phyloP scores from a whole-genome alignment of 2,113 vertebrate genomes.

The Prinia subflava region DNA sequence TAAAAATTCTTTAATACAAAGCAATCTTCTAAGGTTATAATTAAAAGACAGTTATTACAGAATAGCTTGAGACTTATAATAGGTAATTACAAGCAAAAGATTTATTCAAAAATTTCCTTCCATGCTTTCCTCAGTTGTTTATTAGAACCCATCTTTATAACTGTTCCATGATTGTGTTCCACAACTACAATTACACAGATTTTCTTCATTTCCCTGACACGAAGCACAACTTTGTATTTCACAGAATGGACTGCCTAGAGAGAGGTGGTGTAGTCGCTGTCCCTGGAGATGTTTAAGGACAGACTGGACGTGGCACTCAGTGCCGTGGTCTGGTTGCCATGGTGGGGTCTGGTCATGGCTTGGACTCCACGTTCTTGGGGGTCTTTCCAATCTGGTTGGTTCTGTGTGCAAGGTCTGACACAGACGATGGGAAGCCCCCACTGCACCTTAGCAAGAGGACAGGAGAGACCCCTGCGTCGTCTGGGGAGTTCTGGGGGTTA shows the following conservation, averaged over 20 bases:
- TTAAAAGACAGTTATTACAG: no score
- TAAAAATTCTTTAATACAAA: no score
- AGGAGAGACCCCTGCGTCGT: not conserved
- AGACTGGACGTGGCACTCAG: not conserved
- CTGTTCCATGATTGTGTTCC: no score
- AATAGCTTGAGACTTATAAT: no score
- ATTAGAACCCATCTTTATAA: no score
- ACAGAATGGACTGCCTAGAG: not conserved
- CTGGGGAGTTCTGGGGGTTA: not conserved
- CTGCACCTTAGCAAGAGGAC: not conserved
- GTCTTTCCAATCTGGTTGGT: not conserved
- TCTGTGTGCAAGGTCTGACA: not conserved
- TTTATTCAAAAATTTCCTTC: no score
- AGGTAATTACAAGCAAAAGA: no score
- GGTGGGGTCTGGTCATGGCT: not conserved
- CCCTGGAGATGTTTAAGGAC: not conserved
- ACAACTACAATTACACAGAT: no score
- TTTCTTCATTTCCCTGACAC: no score
- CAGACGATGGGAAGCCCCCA: accelerated
- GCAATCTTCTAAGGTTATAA: no score
- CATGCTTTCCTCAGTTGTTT: no score
- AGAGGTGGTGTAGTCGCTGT: not conserved
- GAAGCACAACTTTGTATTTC: no score
- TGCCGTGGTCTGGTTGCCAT: not conserved
- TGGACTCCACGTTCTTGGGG: not conserved